These are phyloP conservation scores for Tanytarsus gracilentus DNA, from an alignment of 2,888 invertebrate genomes.

Conservation along the genomic window DNA sequence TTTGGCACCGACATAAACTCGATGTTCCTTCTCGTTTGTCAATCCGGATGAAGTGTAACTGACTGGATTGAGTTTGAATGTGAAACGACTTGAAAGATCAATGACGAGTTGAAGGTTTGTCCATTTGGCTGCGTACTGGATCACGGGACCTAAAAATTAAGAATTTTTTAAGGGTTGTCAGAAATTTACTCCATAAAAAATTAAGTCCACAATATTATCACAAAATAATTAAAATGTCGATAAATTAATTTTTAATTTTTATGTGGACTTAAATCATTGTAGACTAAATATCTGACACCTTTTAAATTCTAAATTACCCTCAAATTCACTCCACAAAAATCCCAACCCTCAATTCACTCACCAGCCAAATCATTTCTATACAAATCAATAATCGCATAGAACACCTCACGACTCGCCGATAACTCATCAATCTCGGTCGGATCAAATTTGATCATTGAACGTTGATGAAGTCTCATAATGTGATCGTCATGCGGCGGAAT, in stretches of 20 bases:
- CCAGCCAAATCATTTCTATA: background rate
- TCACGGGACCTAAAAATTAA: background rate
- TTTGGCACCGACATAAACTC: background rate
- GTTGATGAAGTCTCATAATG: background rate
- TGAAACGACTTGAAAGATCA: conserved; percentile 1
- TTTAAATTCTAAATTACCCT: no score
- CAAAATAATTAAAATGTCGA: no score
- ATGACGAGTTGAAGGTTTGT: background rate
- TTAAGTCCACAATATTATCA: no score
- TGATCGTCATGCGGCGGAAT: background rate
- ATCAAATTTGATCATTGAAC: background rate
- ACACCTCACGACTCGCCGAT: background rate
- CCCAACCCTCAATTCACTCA: no score
- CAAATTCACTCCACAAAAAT: no score
- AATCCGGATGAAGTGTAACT: background rate
- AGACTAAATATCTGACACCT: no score
- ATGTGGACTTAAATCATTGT: no score
- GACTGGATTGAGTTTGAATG: conserved; percentile 1
- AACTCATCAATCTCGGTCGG: background rate
- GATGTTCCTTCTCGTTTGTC: background rate
- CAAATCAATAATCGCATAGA: background rate
- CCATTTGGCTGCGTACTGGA: background rate
- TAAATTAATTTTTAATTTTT: no score
- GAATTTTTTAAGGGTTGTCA: no score
- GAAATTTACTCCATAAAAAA: no score